phyloP scores from a whole-genome alignment of 2,113 vertebrate genomes.

The Galemys pyrenaicus region DNA sequence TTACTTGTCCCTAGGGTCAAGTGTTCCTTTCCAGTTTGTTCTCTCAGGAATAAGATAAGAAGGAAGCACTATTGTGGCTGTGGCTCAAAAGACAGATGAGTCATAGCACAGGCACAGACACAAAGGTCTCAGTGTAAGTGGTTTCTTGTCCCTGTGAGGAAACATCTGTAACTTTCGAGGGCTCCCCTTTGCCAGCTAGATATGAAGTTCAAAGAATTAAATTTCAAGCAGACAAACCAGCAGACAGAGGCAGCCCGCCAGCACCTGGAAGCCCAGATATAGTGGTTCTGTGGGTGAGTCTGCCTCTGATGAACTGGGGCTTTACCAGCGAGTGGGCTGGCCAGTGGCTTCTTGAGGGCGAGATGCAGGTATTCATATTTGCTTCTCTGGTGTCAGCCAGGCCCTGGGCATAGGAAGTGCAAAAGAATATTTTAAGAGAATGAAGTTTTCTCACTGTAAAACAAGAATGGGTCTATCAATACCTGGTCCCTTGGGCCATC shows the following conservation, averaged over 20 bases:
- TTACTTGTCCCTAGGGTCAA: slow-evolving; percentile 37
- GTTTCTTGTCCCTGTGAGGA: slow-evolving; percentile 35
- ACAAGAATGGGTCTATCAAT: neutral
- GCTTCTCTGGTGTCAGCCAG: neutral
- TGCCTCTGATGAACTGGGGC: neutral
- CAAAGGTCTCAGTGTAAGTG: neutral
- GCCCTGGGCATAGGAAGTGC: neutral
- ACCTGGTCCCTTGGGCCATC: neutral
- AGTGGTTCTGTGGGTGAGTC: neutral
- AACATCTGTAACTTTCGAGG: slow-evolving; percentile 51
- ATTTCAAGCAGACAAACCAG: neutral
- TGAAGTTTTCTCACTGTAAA: neutral
- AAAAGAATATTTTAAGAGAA: neutral
- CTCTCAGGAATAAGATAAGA: slow-evolving; percentile 61
- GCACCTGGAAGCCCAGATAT: neutral
- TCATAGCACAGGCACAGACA: neutral
- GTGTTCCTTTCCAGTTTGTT: slow-evolving; percentile 46
- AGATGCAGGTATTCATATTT: neutral
- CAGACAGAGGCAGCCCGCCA: accelerated
- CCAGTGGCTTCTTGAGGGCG: neutral
- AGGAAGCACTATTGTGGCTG: neutral
- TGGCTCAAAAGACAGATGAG: slow-evolving; percentile 41
- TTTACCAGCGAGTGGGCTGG: neutral
- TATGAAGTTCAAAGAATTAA: slow-evolving; percentile 1
- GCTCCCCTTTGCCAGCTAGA: slow-evolving; percentile 42